phyloP scores from a whole-genome alignment of 2,113 vertebrate species.

The Chunga burmeisteri region DNA sequence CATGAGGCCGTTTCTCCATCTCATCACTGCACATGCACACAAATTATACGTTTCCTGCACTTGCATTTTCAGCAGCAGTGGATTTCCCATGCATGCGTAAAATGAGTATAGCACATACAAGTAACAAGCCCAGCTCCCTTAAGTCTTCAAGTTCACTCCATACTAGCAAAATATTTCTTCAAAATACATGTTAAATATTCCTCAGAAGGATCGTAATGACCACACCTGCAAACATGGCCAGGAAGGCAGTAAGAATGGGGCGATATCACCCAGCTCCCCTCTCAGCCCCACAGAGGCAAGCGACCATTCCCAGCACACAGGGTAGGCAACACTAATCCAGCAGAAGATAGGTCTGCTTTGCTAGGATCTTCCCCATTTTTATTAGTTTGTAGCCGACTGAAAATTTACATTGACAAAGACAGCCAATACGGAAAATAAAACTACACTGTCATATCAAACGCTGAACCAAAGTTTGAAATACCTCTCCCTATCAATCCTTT shows the following conservation, averaged over 20 bases:
- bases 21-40: neutral
- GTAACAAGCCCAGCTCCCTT: neutral
- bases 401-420: neutral
- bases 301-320: neutral
- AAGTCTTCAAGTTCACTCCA: neutral
- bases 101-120: accelerated
- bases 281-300: neutral
- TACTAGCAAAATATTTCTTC: neutral
- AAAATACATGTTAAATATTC: neutral
- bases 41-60: neutral
- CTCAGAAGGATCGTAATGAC: neutral
- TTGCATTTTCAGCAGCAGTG: neutral
- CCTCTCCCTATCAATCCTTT: neutral
- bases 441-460: neutral
- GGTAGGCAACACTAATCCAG: neutral
- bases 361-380: neutral
- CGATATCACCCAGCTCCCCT: neutral
- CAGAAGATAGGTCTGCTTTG: neutral
- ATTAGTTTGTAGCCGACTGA: neutral
- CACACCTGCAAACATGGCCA: accelerated
- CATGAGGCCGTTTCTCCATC: neutral
- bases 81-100: accelerated
- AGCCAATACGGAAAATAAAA: neutral
- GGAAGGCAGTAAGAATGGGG: neutral
- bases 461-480: neutral